Base-by-base conservation (phyloP, 2,113 vertebrate species). In the Pedionomus torquatus region DNA sequence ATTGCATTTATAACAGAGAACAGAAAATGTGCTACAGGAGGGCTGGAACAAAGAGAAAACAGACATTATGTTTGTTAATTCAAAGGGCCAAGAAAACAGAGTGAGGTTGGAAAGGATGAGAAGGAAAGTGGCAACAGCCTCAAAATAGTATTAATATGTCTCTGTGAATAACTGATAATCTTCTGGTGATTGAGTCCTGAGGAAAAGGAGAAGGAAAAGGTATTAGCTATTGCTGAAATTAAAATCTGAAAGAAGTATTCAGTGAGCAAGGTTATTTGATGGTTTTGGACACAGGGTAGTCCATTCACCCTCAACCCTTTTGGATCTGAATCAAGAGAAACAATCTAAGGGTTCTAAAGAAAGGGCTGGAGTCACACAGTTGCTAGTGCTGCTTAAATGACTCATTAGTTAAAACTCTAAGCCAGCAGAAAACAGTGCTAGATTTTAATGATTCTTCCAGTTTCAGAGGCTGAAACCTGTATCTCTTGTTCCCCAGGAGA, bases 11-110 rank as follows among this genome's bases (percentile, higher is more conserved):
- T 83, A 94, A 81, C 76, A 71, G 30, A 83, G 37, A 44, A 25
- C 31, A 96, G 57, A 91, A 91, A 90, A 95, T 51, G 61, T 31
- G 49, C 37, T 74, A 51, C 58, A 90, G 54, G n/a, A 95, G 51
- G 24, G 49, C 10, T 66, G 41, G 46, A 91, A 85, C 24, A 74
- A 85, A 93, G 63, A 77, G 64, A 86, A 92, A 97, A 86, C 85
- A 90, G 88, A 49, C 31, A 24, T 37, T 37, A 33, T 13, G 7
- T 44, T 15, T 72, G 31, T 31, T 86, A 58, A 89, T 76, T 69
- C 41, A 77, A 88, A 90, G 13, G 35, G 28, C 48, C 17, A 54
- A 80, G 70, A 63, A 89, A 95, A 76, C 13, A 19, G 13, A 76
- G 23, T 46, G 63, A 85, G 21, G 33, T 49, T 76, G 68, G 58